phyloP scores from a whole-genome alignment of 2,113 vertebrate genomes.

The Muntiacus muntjak region DNA sequence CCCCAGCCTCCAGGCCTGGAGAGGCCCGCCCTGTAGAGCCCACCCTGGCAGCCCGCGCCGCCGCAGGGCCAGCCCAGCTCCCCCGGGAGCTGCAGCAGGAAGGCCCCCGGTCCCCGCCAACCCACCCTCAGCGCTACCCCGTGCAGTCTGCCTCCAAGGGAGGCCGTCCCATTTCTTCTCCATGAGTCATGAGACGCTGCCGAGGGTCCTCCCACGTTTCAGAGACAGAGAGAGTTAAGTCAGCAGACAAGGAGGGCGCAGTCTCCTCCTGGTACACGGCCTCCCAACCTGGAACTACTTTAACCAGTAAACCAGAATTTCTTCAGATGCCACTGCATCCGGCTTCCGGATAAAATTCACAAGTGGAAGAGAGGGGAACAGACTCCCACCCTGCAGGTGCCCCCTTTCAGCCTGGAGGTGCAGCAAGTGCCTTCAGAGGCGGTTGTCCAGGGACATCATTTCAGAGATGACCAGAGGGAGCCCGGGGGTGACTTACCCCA shows the following conservation, averaged over 20 bases:
- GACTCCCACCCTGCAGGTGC: neutral
- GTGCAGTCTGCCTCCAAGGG: neutral
- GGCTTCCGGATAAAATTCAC: neutral
- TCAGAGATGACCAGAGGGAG: neutral
- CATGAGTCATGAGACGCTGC: rapidly evolving
- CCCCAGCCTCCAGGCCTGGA: rapidly evolving
- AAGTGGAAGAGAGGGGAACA: rapidly evolving
- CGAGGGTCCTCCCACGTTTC: no score
- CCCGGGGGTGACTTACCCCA: neutral
- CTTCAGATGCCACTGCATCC: neutral
- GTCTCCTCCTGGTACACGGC: neutral
- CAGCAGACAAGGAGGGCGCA: rapidly evolving
- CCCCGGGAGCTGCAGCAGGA: neutral
- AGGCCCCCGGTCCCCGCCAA: rapidly evolving
- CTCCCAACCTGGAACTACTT: neutral
- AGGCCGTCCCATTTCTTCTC: neutral
- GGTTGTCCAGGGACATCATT: rapidly evolving
- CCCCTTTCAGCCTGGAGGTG: neutral
- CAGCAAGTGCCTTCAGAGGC: neutral
- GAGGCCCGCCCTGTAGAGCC: neutral
- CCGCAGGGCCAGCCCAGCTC: neutral
- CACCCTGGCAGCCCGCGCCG: neutral
- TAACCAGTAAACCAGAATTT: rapidly evolving
- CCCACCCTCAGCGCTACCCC: rapidly evolving
- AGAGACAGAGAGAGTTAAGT: neutral